Evolutionary conservation across 2,888 invertebrate genomes (phyloP).

Genomic region (Pollenia labialis): DNA sequence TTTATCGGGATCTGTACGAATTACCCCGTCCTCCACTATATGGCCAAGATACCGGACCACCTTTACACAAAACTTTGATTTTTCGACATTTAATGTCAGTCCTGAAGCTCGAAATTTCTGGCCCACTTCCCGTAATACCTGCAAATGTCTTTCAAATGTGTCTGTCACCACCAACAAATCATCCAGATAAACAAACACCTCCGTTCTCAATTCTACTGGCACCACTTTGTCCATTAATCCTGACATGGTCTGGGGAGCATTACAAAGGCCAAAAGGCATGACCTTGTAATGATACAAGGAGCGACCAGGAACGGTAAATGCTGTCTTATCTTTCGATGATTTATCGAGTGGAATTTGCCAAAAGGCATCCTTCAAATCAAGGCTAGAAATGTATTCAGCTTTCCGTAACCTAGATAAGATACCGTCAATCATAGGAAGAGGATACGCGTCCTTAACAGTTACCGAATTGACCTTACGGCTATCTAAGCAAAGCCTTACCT

Average conservation of each 20-base stretch:
- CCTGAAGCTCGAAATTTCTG: neutral
- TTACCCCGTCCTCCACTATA: constrained; percentile 46
- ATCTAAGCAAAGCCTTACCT: constrained; percentile 41
- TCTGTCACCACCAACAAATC: constrained; percentile 28
- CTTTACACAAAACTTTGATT: constrained; percentile 2
- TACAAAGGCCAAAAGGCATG: too few species aligned
- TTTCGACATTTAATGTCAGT: neutral
- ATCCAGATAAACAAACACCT: constrained; percentile 49
- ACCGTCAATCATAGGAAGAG: too few species aligned
- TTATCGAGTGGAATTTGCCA: constrained; percentile 41
- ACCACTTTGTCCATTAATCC: constrained; percentile 45
- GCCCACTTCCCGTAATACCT: neutral
- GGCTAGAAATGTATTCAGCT: constrained; percentile 55
- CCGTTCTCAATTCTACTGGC: constrained; percentile 13
- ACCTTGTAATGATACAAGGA: too few species aligned
- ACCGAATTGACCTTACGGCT: too few species aligned
- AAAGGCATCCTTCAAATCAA: constrained; percentile 57
- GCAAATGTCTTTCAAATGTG: neutral
- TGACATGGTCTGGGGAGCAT: neutral
- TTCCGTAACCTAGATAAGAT: constrained; percentile 62
- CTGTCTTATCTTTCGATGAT: constrained; percentile 33
- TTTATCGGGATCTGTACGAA: constrained; percentile 51
- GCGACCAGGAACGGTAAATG: constrained; percentile 24
- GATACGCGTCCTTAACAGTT: too few species aligned
- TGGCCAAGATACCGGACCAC: constrained; percentile 64